Conservation (phyloP, 2,113 vertebrate genomes). For the Amazona vittata region DNA sequence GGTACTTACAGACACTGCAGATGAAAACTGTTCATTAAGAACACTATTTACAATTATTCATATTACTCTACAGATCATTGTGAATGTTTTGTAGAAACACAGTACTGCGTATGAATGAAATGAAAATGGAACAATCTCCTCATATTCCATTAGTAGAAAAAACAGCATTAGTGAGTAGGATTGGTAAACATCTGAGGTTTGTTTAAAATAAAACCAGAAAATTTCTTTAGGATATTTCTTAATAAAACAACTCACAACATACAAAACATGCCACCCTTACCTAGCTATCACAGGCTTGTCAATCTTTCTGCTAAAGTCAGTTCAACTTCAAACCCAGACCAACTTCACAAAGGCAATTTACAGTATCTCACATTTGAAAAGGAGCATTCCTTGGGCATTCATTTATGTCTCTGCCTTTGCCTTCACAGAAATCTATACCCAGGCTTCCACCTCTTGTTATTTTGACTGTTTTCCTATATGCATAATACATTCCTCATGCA, state of each 20-base stretch:
- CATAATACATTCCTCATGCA: not conserved
- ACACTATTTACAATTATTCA: slow-evolving; percentile 19
- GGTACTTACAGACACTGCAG: not conserved
- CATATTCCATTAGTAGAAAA: not conserved
- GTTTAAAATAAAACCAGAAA: not conserved
- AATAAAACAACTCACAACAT: not conserved
- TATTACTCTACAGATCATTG: not conserved
- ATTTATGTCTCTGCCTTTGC: not conserved
- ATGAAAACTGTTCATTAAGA: not conserved
- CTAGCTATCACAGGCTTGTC: not conserved
- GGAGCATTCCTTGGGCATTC: not conserved
- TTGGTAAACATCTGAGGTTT: not conserved
- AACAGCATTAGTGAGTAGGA: not conserved
- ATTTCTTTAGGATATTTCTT: not conserved
- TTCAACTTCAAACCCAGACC: not conserved
- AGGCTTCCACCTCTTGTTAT: not conserved
- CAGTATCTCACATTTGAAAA: not conserved
- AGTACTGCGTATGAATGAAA: not conserved
- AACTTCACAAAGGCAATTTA: not conserved
- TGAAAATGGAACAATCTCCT: slow-evolving; percentile 6
- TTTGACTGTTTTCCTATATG: not conserved
- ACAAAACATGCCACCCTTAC: not conserved
- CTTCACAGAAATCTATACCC: not conserved
- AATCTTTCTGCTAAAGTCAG: not conserved
- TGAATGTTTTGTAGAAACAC: not conserved